Evolutionary conservation across 2,888 invertebrate species (phyloP).

Genomic region (Xylophagus ater): DNA sequence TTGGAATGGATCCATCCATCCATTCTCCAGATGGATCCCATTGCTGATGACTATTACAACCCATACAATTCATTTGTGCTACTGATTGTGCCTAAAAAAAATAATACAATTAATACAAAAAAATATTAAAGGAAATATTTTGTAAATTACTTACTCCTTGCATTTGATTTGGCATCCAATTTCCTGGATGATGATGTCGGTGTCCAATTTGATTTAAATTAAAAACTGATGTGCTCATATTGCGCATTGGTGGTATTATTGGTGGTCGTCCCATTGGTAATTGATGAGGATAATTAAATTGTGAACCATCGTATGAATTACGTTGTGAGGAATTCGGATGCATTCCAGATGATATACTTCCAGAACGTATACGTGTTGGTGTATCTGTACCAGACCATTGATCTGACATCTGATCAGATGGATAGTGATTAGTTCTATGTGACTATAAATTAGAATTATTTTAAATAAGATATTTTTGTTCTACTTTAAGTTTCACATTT

Average conservation of each 20-base stretch:
- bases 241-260: constrained; percentile 18
- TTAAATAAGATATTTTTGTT: constrained; percentile 28
- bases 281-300: constrained; percentile 37
- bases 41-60: constrained; percentile 35
- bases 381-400: constrained; percentile 38
- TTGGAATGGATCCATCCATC: constrained; percentile 27
- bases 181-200: constrained; percentile 31
- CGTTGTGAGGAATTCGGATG: constrained; percentile 24
- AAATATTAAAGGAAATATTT: background rate
- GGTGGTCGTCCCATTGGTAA: constrained; percentile 17
- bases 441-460: background rate
- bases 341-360: constrained; percentile 39
- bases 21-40: constrained; percentile 22
- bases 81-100: constrained; percentile 52
- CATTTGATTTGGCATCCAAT: constrained; percentile 40
- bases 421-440: constrained; percentile 1
- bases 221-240: constrained; percentile 45
- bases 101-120: constrained; percentile 2
- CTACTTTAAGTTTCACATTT: constrained; percentile 19
- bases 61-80: constrained; percentile 54
- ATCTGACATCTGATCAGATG: constrained; percentile 7
- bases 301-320: constrained; percentile 21
- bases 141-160: constrained; percentile 30
- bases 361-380: constrained; percentile 37
- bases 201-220: constrained; percentile 40